phyloP scores from a whole-genome alignment of 1,140 invertebrate species.

The Pristionchus pacificus region DNA sequence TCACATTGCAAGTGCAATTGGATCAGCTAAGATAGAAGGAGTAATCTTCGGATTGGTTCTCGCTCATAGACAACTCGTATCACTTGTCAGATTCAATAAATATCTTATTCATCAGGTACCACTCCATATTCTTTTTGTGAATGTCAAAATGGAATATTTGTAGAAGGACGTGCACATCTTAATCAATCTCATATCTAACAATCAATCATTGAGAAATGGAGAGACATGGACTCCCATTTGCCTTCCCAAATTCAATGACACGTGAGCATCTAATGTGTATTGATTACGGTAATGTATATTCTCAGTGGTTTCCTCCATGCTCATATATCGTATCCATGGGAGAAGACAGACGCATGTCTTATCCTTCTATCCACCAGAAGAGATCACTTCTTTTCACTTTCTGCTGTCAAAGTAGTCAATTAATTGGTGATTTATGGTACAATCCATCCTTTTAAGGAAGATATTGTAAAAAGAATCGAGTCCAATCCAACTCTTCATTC shows the following conservation, averaged over 20 bases:
- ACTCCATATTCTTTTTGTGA: too few species aligned
- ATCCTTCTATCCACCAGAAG: slow-evolving; percentile 23
- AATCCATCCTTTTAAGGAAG: background rate
- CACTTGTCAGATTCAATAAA: slow-evolving; percentile 22
- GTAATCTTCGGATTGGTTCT: slow-evolving; percentile 20
- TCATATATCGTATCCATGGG: slow-evolving; percentile 31
- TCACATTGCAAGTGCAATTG: slow-evolving; percentile 10
- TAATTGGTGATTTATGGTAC: background rate
- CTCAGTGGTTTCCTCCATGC: slow-evolving; percentile 30
- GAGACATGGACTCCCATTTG: slow-evolving; percentile 22
- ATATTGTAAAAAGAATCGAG: background rate
- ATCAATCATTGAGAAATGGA: slow-evolving; percentile 4
- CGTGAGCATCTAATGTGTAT: too few species aligned
- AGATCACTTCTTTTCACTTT: slow-evolving; percentile 25
- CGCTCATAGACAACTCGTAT: slow-evolving; percentile 21
- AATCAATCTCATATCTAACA: slow-evolving; percentile 23
- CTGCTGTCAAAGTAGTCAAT: slow-evolving; percentile 9
- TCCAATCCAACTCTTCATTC: background rate
- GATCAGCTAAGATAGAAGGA: slow-evolving; percentile 26
- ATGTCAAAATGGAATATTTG: background rate
- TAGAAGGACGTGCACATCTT: slow-evolving; percentile 25
- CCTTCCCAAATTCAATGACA: slow-evolving; percentile 18
- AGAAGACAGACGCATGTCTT: slow-evolving; percentile 14
- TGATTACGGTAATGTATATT: too few species aligned
- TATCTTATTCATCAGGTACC: slow-evolving; percentile 1